These are phyloP conservation scores for Danaus melanippus DNA, from an alignment of 1,140 invertebrate genomes.

Conservation along the genomic window DNA sequence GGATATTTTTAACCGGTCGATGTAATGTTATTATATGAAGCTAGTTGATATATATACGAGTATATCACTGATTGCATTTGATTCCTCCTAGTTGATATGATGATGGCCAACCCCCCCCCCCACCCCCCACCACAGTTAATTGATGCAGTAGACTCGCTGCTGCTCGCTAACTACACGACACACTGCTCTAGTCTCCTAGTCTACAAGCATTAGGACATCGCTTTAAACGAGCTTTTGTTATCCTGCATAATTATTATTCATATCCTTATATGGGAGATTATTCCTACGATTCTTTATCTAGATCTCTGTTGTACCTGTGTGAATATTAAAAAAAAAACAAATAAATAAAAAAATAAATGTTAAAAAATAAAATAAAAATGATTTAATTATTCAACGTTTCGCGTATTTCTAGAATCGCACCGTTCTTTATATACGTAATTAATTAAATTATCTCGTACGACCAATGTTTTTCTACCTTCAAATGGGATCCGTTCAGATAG, in stretches of 20 bases:
- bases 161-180: constrained; percentile 56
- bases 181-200: constrained; percentile 71
- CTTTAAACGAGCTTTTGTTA: constrained; percentile 57
- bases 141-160: constrained; percentile 67
- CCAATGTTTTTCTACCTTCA: too few relatives aligned
- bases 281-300: constrained; percentile 71
- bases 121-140: constrained; percentile 56
- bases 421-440: constrained; percentile 43
- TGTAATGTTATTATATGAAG: constrained; percentile 57
- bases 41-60: constrained; percentile 1
- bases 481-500: too few relatives aligned
- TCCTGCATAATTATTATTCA: constrained; percentile 66
- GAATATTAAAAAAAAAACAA: constrained; percentile 7
- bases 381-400: constrained; percentile 61
- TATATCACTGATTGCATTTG: constrained; percentile 19
- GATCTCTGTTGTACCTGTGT: constrained; percentile 71
- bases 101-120: constrained; percentile 47
- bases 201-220: constrained; percentile 65
- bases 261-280: constrained; percentile 65
- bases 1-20: constrained; percentile 69
- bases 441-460: not conserved
- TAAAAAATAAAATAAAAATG: too few relatives aligned
- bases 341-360: too few relatives aligned
- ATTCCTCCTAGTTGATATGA: constrained; percentile 46
- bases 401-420: constrained; percentile 53